These are phyloP conservation scores for Microcebus tavaratra DNA, from an alignment of 2,113 vertebrate species.

Conservation along the genomic window DNA sequence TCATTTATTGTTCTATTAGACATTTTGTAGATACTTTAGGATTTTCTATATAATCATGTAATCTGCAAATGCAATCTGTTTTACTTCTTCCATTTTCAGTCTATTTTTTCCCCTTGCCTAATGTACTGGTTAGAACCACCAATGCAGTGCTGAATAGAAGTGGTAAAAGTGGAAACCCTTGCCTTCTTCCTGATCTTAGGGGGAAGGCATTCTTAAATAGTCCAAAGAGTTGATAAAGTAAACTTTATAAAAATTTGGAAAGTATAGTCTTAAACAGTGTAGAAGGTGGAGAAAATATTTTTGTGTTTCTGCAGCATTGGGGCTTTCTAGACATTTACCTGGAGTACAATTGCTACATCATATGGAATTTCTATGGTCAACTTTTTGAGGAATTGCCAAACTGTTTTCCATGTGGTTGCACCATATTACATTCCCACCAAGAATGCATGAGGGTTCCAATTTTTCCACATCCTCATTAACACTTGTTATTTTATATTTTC, in stretches of 20 bases:
- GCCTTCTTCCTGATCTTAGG: neutral
- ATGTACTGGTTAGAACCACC: neutral
- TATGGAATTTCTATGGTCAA: neutral
- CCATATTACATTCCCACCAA: neutral
- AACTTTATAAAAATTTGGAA: neutral
- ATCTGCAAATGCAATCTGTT: neutral
- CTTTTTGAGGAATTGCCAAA: neutral
- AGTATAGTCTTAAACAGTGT: neutral
- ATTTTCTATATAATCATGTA: neutral
- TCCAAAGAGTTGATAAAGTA: neutral
- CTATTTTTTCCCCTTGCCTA: neutral
- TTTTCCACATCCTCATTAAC: neutral
- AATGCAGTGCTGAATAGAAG: neutral
- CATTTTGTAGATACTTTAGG: neutral
- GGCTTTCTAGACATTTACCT: neutral
- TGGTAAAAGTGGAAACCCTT: neutral
- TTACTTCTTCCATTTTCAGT: neutral
- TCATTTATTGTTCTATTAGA: neutral
- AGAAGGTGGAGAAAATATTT: neutral
- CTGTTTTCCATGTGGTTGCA: neutral
- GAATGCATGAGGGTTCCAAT: neutral
- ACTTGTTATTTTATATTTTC: neutral
- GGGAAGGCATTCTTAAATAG: neutral
- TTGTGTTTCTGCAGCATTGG: neutral
- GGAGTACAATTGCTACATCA: neutral